phyloP scores from a whole-genome alignment of 1,140 invertebrate species.

The Rhopalosiphum maidis region DNA sequence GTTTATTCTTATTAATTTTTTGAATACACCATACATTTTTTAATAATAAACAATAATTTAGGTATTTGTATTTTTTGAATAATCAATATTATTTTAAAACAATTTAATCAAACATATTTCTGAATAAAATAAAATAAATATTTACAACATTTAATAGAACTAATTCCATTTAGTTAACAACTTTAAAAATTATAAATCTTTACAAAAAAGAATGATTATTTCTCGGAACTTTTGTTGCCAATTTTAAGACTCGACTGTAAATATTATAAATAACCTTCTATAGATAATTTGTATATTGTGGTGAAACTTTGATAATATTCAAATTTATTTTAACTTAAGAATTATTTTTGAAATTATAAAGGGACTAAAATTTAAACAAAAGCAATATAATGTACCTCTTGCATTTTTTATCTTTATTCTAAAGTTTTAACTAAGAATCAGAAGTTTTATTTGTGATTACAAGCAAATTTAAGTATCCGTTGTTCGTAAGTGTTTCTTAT shows the following conservation, averaged over 20 bases:
- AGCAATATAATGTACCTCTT: background rate
- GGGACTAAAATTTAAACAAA: background rate
- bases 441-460: background rate
- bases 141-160: background rate
- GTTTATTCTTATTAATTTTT: too few species aligned
- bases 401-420: background rate
- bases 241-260: background rate
- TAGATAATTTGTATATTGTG: background rate
- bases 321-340: background rate
- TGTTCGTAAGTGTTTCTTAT: background rate
- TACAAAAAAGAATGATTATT: too few species aligned
- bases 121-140: background rate
- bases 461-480: background rate
- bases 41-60: too few species aligned
- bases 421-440: background rate
- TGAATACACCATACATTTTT: too few species aligned
- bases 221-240: background rate
- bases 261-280: background rate
- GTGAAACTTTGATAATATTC: background rate
- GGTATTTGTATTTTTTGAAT: too few species aligned
- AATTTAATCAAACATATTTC: too few species aligned
- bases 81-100: too few species aligned
- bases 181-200: too few species aligned
- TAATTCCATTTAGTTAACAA: background rate
- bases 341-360: background rate